Percentiles rank a stretch among this genome's conserved stretches.
Conservation (phyloP, 2,797 vertebrate genomes). For the Falco naumanni region DNA sequence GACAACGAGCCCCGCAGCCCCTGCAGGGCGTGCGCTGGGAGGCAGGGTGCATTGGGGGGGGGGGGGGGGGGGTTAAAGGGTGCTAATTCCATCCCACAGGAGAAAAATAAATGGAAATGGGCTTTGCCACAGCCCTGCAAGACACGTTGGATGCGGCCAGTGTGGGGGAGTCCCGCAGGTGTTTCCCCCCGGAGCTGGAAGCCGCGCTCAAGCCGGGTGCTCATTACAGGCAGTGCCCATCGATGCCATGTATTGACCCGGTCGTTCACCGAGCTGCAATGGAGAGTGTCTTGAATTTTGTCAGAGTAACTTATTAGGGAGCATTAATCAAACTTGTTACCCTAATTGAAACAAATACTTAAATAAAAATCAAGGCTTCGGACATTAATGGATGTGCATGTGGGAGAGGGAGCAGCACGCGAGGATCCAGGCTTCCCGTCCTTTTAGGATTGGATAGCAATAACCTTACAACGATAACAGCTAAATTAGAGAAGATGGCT, state of each 20-base stretch:
- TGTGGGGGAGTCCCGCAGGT: background rate
- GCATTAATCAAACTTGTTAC: conserved; percentile 79
- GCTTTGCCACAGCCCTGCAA: background rate
- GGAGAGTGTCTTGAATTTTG: background rate
- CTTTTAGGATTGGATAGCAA: conserved; percentile 83
- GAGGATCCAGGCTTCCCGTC: conserved; percentile 84
- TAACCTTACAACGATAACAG: conserved; percentile 46
- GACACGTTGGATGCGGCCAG: rapidly evolving
- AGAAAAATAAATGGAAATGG: background rate
- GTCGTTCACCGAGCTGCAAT: rapidly evolving
- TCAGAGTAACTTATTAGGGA: background rate
- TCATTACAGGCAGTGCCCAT: background rate
- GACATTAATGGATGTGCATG: conserved; percentile 88
- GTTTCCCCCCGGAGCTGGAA: background rate
- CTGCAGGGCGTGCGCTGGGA: rapidly evolving
- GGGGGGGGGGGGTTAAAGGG: rapidly evolving
- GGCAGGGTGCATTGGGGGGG: rapidly evolving
- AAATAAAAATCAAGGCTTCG: conserved; percentile 85
- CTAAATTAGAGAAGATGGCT: conserved; percentile 82
- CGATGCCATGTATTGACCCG: background rate
- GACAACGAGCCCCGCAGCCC: background rate
- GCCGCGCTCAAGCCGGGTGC: background rate
- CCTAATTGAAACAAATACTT: conserved; percentile 72
- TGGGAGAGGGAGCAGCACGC: conserved; percentile 74
- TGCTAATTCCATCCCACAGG: background rate